Base-by-base conservation (phyloP, 2,797 vertebrate species). In the Sebastes goodei region DNA sequence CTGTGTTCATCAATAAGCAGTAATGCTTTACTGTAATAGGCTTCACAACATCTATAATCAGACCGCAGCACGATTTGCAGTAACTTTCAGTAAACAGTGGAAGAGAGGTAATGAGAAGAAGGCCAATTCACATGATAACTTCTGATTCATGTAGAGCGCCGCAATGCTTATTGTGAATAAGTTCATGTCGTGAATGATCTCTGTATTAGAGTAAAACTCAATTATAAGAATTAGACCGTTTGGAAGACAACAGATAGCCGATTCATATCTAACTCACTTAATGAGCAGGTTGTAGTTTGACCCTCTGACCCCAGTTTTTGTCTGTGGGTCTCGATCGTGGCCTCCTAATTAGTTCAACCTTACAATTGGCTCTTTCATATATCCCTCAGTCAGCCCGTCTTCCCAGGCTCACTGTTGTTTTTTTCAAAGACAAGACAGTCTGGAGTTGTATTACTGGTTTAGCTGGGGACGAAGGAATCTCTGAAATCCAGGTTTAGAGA, bases 291-390 rank as follows among this genome's bases (percentile, higher is more conserved):
- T 70, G 29, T 33, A 85, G 73, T 81, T 83, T 65, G 57, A 87
- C 82, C 88, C 63, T 42, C 2, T 85, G 82, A 89, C 83, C 91
- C 68, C 10, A 23, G 32, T 72, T 86, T 81, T 83, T 88, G 81
- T 88, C 71, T 29, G 3, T 33, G 21, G 82, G 61, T 88, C 76
- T 86, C 71, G 65, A 65, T 85, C 30, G n/a, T 15, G 35, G 57
- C 73, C 78, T 79, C 72, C 21, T 86, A 86, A 92, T 89, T 89
- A 76, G 82, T 90, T 88, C 67, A 83, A 80, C 78, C 14, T 79
- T 30, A 91, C 88, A 93, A 91, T 59, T 55, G 82, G 25, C 62
- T 88, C 88, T 89, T 93, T 92, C 81, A 87, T 72, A 38, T 38
- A 9, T 42, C 1, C 5, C 64, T 76, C 73, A 71, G 23, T 52